phyloP scores from a whole-genome alignment of 1,140 invertebrate species.

The Drosophila pachea region DNA sequence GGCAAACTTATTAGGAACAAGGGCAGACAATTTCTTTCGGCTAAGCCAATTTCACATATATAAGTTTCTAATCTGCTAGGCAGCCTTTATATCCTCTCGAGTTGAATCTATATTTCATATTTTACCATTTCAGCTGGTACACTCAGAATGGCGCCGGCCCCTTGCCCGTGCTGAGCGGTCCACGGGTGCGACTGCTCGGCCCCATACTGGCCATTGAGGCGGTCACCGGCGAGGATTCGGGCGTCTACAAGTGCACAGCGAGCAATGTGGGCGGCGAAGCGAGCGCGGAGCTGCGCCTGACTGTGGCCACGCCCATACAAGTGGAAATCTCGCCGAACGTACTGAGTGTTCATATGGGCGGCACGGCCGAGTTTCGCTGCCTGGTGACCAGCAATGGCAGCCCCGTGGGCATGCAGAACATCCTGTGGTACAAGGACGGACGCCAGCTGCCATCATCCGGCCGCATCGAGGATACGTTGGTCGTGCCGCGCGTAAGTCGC shows the following conservation, averaged over 20 bases:
- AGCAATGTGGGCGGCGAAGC: slow-evolving; percentile 86
- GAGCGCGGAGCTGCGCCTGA: slow-evolving; percentile 84
- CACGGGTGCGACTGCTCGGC: slow-evolving; percentile 83
- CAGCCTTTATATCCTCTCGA: neutral
- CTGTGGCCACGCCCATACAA: slow-evolving; percentile 84
- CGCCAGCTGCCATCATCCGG: slow-evolving; percentile 84
- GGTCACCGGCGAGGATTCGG: slow-evolving; percentile 85
- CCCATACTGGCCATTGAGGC: slow-evolving; percentile 86
- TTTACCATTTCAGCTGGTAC: slow-evolving; percentile 82
- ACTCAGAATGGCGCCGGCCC: slow-evolving; percentile 83
- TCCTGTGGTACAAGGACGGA: slow-evolving; percentile 87
- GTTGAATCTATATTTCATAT: neutral
- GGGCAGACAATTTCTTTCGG: too few species aligned
- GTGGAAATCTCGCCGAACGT: slow-evolving; percentile 85
- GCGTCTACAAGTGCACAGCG: slow-evolving; percentile 85
- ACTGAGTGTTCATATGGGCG: slow-evolving; percentile 88
- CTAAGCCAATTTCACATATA: too few species aligned
- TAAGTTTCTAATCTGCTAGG: too few species aligned
- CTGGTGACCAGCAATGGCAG: slow-evolving; percentile 80
- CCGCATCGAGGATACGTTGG: slow-evolving; percentile 83
- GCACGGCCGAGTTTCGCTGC: slow-evolving; percentile 88
- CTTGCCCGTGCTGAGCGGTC: slow-evolving; percentile 82
- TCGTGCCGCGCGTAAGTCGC: slow-evolving; percentile 84
- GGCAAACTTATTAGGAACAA: too few species aligned
- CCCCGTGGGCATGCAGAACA: slow-evolving; percentile 78